Percentiles rank a stretch among this genome's conserved stretches.
phyloP scores from a whole-genome alignment of 2,113 vertebrate genomes.

The Rhinolophus sinicus region DNA sequence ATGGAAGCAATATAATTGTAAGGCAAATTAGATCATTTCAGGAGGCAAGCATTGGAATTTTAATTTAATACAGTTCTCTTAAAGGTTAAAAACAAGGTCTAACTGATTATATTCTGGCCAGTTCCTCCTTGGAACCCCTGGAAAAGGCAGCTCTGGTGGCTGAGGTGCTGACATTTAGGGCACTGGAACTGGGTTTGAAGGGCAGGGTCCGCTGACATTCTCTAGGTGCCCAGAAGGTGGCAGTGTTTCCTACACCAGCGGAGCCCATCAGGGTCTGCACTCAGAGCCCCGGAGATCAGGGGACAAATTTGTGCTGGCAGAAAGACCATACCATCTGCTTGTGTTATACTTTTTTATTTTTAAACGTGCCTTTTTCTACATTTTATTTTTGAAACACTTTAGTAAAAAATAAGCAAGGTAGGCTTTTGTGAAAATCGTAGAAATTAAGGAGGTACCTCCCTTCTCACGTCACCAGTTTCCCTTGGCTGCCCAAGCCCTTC shows the following conservation, averaged over 20 bases:
- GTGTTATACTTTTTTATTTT: not conserved
- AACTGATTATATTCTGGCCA: not conserved
- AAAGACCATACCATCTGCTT: not conserved
- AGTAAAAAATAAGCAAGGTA: not conserved
- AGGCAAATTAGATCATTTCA: not conserved
- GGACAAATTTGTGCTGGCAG: not conserved
- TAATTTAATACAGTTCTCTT: not conserved
- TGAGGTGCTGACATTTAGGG: accelerated
- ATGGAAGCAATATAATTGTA: not conserved
- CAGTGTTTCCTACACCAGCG: conserved; percentile 18
- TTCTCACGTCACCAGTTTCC: not conserved
- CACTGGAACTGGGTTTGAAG: accelerated
- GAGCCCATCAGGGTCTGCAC: not conserved
- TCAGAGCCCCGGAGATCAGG: not conserved
- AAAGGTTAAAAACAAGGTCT: not conserved
- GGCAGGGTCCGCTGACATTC: not conserved
- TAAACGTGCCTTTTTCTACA: not conserved
- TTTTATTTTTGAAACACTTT: conserved; percentile 10
- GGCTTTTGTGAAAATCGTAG: not conserved
- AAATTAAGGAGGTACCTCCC: not conserved
- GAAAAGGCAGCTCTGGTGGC: not conserved
- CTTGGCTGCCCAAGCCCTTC: not conserved
- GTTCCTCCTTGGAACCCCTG: not conserved
- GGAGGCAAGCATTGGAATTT: not conserved
- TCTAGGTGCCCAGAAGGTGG: conserved; percentile 61